phyloP scores from a whole-genome alignment of 2,113 vertebrate genomes.

The Cheilinus undulatus region DNA sequence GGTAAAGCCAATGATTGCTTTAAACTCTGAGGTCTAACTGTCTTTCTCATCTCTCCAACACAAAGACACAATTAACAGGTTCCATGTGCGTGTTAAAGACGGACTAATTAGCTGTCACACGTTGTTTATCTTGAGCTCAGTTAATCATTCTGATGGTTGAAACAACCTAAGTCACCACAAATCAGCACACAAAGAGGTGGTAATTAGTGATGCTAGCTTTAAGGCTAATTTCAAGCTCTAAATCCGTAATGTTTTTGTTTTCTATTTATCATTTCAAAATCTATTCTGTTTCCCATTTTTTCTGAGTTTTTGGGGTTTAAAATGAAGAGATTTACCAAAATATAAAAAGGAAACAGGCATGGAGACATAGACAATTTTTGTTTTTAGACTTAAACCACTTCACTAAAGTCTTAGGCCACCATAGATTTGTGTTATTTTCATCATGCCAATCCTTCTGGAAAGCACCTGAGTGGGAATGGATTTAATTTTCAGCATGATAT shows the following conservation, averaged over 20 bases:
- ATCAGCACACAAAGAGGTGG: constrained; percentile 36
- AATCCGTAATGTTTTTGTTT: constrained; percentile 1
- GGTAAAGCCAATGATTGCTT: background rate
- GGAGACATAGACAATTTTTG: background rate
- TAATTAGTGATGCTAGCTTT: constrained; percentile 43
- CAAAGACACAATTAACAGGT: constrained; percentile 45
- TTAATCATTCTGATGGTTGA: constrained; percentile 46
- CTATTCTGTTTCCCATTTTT: background rate
- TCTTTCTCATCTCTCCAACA: constrained; percentile 30
- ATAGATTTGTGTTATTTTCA: too few relatives aligned
- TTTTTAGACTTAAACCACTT: too few relatives aligned
- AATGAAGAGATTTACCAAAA: background rate
- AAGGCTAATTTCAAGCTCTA: constrained; percentile 14
- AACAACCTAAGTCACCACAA: constrained; percentile 42
- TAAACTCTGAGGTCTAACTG: background rate
- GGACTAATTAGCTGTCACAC: constrained; percentile 55
- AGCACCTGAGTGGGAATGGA: too few relatives aligned
- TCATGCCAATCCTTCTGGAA: too few relatives aligned
- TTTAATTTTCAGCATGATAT: too few relatives aligned
- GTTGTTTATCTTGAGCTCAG: constrained; percentile 51
- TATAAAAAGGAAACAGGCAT: too few relatives aligned
- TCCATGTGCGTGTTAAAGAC: constrained; percentile 35
- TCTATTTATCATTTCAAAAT: constrained; percentile 16
- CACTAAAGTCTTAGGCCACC: too few relatives aligned
- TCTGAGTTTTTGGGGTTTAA: background rate